These are phyloP conservation scores for Chloropsis hardwickii DNA, from an alignment of 2,113 vertebrate genomes.

Conservation along the genomic window DNA sequence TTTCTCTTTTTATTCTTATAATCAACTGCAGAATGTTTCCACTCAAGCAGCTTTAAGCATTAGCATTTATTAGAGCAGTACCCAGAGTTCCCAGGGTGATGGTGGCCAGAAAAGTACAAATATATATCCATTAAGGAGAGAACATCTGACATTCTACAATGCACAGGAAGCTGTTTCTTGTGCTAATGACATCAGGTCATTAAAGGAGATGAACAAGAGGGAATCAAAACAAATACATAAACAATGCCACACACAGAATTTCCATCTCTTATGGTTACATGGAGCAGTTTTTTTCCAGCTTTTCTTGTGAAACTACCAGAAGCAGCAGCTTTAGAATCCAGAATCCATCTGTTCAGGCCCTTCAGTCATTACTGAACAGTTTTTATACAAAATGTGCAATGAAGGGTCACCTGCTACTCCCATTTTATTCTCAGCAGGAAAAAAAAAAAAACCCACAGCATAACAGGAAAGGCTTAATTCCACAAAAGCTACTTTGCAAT, in stretches of 20 bases:
- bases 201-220: not conserved
- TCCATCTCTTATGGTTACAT: not conserved
- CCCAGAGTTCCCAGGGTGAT: not conserved
- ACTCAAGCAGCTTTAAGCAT: not conserved
- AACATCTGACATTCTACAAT: not conserved
- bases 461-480: not conserved
- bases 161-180: not conserved
- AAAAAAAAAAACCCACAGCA: not conserved
- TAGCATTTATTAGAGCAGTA: not conserved
- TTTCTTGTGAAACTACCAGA: not conserved
- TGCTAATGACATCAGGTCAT: not conserved
- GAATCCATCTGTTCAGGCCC: not conserved
- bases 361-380: not conserved
- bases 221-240: not conserved
- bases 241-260: not conserved
- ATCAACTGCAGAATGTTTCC: not conserved
- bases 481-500: not conserved
- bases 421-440: slow-evolving; percentile 23
- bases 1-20: not conserved
- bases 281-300: not conserved
- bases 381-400: not conserved
- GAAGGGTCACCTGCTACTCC: not conserved
- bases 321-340: not conserved
- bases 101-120: not conserved
- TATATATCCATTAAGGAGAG: not conserved